Evolutionary conservation across 2,797 vertebrate species (phyloP).

Genomic region (Oreochromis mossambicus): DNA sequence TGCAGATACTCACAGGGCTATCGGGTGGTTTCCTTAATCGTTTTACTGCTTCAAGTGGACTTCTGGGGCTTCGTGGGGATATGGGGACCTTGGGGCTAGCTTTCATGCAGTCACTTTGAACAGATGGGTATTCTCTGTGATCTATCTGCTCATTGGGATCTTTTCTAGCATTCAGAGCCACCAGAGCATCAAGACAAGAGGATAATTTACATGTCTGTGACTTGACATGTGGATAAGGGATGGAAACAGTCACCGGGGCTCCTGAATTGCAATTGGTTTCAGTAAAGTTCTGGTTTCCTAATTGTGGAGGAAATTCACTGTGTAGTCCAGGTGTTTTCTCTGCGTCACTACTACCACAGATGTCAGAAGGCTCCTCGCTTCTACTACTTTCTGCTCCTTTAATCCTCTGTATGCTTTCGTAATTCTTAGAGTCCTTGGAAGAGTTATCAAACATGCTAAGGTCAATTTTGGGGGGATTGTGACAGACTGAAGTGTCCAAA

Average conservation of each 20-base stretch:
- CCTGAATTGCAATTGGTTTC: slow-evolving; percentile 66
- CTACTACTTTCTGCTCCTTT: slow-evolving; percentile 52
- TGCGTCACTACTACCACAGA: slow-evolving; percentile 58
- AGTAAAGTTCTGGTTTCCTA: slow-evolving; percentile 61
- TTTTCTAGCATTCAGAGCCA: slow-evolving; percentile 88
- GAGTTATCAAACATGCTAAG: slow-evolving; percentile 84
- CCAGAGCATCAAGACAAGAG: slow-evolving; percentile 89
- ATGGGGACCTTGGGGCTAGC: slow-evolving; percentile 86
- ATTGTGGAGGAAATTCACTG: slow-evolving; percentile 59
- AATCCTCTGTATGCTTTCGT: slow-evolving; percentile 44
- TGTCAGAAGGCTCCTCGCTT: slow-evolving; percentile 44
- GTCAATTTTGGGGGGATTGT: slow-evolving; percentile 70
- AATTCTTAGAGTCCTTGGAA: slow-evolving; percentile 76
- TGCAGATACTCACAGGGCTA: slow-evolving; percentile 90
- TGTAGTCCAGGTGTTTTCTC: slow-evolving; percentile 67
- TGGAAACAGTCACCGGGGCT: slow-evolving; percentile 53
- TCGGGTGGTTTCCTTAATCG: slow-evolving; percentile 85
- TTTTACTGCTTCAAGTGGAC: slow-evolving; percentile 87
- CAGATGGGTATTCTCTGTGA: slow-evolving; percentile 71
- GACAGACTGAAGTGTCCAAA: slow-evolving; percentile 75
- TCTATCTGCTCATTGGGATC: slow-evolving; percentile 75
- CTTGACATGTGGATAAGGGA: slow-evolving; percentile 76
- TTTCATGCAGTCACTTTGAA: slow-evolving; percentile 77
- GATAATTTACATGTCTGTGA: slow-evolving; percentile 86
- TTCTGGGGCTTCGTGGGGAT: slow-evolving; percentile 90